Percentiles rank a stretch among this genome's conserved stretches.
Evolutionary conservation across 2,797 vertebrate species (phyloP).

Genomic region (Leuciscus waleckii): DNA sequence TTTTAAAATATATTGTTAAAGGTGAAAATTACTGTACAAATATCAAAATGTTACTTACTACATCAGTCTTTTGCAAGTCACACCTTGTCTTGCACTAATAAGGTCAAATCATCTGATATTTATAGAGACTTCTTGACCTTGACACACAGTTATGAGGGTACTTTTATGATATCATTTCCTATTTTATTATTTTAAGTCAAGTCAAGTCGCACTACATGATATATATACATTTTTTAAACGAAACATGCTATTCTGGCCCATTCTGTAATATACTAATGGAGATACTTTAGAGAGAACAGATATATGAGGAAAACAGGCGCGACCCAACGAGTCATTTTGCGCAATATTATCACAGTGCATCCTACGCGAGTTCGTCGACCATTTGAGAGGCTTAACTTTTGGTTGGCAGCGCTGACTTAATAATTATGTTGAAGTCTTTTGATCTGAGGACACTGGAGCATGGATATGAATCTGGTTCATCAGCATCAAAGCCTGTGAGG

Average conservation of each 20-base stretch:
- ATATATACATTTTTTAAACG: background rate
- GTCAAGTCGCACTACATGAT: background rate
- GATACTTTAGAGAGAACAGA: background rate
- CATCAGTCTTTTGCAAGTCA: background rate
- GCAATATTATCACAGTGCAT: background rate
- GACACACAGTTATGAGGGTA: background rate
- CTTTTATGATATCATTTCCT: background rate
- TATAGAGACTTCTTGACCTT: too few species aligned
- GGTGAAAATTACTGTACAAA: background rate
- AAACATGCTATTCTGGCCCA: background rate
- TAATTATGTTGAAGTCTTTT: slow-evolving; percentile 18
- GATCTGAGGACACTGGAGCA: slow-evolving; percentile 29
- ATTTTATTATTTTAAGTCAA: background rate
- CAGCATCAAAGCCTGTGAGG: slow-evolving; percentile 37
- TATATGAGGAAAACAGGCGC: background rate
- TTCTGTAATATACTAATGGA: background rate
- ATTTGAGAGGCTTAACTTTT: slow-evolving; percentile 5
- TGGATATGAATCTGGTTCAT: slow-evolving; percentile 30
- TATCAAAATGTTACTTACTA: too few species aligned
- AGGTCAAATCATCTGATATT: background rate
- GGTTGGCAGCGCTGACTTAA: background rate
- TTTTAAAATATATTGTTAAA: background rate
- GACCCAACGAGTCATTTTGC: background rate
- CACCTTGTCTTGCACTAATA: background rate
- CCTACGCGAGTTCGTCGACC: background rate